These are phyloP conservation scores for Pampusana beccarii DNA, from an alignment of 2,113 vertebrate species.

Conservation along the genomic window DNA sequence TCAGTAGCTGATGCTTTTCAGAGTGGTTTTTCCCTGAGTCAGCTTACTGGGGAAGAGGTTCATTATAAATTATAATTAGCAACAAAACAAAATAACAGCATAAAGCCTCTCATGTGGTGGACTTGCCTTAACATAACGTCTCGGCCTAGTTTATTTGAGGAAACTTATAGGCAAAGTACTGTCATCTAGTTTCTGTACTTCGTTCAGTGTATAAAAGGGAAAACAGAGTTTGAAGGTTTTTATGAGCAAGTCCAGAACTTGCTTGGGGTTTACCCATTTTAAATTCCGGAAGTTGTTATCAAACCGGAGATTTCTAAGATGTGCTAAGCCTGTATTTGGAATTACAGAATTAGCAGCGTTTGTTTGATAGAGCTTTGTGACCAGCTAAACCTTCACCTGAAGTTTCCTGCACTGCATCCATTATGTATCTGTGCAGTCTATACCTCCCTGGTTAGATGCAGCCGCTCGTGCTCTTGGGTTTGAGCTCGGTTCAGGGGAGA, in stretches of 20 bases:
- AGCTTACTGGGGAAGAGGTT: constrained; percentile 9
- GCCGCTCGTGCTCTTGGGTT: neutral
- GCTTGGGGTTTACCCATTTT: neutral
- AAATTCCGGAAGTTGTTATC: neutral
- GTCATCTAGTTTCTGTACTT: neutral
- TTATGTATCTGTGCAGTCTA: fast-evolving
- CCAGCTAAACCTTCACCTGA: fast-evolving
- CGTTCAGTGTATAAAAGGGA: neutral
- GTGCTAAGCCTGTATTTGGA: neutral
- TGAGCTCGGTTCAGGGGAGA: neutral
- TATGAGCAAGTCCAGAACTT: neutral
- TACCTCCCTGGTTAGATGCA: neutral
- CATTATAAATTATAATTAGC: neutral
- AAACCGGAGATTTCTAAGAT: neutral
- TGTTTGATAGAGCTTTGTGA: neutral
- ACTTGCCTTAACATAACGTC: neutral
- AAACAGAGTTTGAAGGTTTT: neutral
- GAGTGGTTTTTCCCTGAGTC: constrained; percentile 17
- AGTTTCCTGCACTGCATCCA: fast-evolving
- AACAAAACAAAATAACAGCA: neutral
- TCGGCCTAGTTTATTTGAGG: neutral
- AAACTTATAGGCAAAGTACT: neutral
- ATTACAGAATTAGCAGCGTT: neutral
- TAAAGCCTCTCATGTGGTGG: neutral
- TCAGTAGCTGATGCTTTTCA: constrained; percentile 7